These are phyloP conservation scores for Motacilla tschutschensis DNA, from an alignment of 2,113 vertebrate species.

Conservation along the genomic window DNA sequence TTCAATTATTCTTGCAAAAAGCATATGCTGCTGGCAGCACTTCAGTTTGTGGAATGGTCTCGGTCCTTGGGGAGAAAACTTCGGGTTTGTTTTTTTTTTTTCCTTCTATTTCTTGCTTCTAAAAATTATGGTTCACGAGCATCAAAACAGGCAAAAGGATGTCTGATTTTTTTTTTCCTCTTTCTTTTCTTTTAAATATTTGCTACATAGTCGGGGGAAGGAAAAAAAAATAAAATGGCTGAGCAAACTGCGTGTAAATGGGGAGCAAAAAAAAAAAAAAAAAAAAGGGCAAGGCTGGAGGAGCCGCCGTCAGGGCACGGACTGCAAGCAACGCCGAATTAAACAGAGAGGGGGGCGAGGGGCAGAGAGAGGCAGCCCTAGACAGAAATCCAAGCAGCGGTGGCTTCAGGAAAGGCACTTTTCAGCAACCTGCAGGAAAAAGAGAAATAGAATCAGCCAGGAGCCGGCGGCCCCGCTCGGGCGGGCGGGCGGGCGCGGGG, in stretches of 20 bases:
- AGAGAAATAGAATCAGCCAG: conserved; percentile 69
- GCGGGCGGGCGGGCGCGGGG: conserved; percentile 40
- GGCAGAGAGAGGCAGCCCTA: conserved; percentile 74
- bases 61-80: conserved; percentile 58
- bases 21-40: conserved; percentile 67
- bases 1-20: conserved; percentile 76
- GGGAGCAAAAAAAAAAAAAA: not conserved
- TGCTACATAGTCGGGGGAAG: conserved; percentile 57
- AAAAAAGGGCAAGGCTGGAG: not conserved
- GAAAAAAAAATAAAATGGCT: conserved; percentile 57
- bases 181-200: conserved; percentile 25
- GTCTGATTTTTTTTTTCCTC: not conserved
- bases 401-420: conserved; percentile 82
- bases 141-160: conserved; percentile 31
- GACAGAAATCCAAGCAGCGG: conserved; percentile 78
- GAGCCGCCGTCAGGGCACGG: conserved; percentile 56
- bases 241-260: conserved; percentile 57
- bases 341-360: conserved; percentile 22
- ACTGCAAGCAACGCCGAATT: conserved; percentile 63
- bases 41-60: conserved; percentile 68
- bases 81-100: conserved; percentile 1
- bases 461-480: not conserved
- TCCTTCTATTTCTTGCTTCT: conserved; percentile 57
- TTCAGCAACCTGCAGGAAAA: conserved; percentile 81
- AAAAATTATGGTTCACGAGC: conserved; percentile 39